A percentile compares a stretch with the other conserved stretches of the same genome.
Conservation (phyloP, 2,888 invertebrate genomes). For the Yponomeuta malinellus region DNA sequence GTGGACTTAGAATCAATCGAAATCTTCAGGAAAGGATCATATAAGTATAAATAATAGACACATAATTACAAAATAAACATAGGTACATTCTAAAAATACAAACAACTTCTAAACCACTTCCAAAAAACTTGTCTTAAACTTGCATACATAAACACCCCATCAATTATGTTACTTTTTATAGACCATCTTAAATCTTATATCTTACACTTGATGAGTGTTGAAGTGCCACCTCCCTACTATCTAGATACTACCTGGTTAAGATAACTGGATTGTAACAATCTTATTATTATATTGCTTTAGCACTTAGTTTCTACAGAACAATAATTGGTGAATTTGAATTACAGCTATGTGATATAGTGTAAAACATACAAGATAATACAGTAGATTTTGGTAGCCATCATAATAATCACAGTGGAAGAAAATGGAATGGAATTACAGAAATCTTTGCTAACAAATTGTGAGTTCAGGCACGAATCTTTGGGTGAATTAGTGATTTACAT, state of each 20-base stretch:
- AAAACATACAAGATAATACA: background rate
- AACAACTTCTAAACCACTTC: background rate
- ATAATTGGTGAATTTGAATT: background rate
- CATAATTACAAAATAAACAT: conserved; percentile 12
- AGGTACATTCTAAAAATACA: background rate
- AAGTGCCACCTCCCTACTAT: too few relatives aligned
- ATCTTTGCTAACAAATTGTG: background rate
- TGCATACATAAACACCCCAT: background rate
- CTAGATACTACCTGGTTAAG: too few relatives aligned
- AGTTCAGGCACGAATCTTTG: conserved; percentile 34
- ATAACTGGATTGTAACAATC: too few relatives aligned
- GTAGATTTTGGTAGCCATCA: too few relatives aligned
- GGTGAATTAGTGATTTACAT: conserved; percentile 20
- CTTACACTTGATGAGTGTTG: background rate
- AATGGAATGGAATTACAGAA: conserved; percentile 5
- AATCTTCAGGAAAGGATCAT: conserved; percentile 17
- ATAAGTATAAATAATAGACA: background rate
- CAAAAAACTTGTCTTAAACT: background rate
- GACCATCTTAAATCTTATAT: background rate
- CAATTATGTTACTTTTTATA: background rate
- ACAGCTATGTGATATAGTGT: background rate
- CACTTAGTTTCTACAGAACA: background rate
- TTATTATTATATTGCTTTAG: too few relatives aligned
- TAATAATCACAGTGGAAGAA: background rate
- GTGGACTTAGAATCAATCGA: conserved; percentile 23